phyloP scores from a whole-genome alignment of 1,140 invertebrate species.

The Drosophila serrata region DNA sequence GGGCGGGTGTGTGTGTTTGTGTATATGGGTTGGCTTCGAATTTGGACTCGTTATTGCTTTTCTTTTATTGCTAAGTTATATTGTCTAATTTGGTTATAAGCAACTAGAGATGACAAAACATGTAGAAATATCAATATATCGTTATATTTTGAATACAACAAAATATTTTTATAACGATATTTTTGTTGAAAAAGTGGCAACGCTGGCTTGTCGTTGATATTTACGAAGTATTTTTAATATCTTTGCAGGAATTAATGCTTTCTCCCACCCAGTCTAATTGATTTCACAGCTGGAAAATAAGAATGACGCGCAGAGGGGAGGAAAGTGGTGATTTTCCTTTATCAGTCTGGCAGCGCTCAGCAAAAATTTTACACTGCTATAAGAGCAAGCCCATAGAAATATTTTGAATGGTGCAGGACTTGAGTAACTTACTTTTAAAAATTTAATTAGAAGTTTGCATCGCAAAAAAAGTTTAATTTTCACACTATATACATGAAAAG shows the following conservation, averaged over 20 bases:
- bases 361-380: neutral
- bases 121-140: neutral
- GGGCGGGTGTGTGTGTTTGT: neutral
- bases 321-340: neutral
- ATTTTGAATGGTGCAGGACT: neutral
- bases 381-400: neutral
- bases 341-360: neutral
- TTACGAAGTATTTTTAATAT: too few species aligned
- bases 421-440: too few species aligned
- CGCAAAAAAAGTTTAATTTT: too few species aligned
- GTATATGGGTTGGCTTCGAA: conserved; percentile 1
- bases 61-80: conserved; percentile 35
- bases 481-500: too few species aligned
- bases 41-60: conserved; percentile 16
- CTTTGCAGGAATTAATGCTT: too few species aligned
- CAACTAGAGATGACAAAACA: conserved; percentile 2
- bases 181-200: neutral
- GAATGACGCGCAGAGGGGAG: neutral
- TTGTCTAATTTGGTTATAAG: conserved; percentile 28
- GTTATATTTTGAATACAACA: neutral
- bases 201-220: neutral
- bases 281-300: neutral
- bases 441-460: too few species aligned
- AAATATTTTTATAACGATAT: neutral
- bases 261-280: neutral